Evolutionary conservation across 2,888 invertebrate genomes (phyloP).

Genomic region (Drosophila bunnanda): DNA sequence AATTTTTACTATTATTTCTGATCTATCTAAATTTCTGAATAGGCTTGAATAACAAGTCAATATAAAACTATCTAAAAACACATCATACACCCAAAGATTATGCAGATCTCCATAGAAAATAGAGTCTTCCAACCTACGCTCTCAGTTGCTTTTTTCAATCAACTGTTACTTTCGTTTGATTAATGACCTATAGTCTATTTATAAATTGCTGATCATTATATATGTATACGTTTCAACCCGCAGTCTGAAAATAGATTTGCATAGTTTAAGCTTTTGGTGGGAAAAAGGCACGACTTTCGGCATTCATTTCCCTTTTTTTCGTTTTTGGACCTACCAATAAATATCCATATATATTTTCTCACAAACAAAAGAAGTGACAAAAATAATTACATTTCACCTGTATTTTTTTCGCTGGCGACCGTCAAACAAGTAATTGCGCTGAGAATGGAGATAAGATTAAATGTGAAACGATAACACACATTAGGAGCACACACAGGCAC

Average conservation of each 20-base stretch:
- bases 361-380: slow-evolving; percentile 5
- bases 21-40: background rate
- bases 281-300: slow-evolving; percentile 13
- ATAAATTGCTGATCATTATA: slow-evolving; percentile 20
- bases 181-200: slow-evolving; percentile 28
- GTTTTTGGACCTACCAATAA: slow-evolving; percentile 2
- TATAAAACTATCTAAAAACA: too few relatives aligned
- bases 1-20: background rate
- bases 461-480: slow-evolving; percentile 51
- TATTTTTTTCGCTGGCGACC: slow-evolving; percentile 7
- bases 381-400: slow-evolving; percentile 25
- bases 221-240: background rate
- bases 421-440: slow-evolving; percentile 49
- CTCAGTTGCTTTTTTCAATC: background rate
- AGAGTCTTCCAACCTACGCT: background rate
- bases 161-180: slow-evolving; percentile 29
- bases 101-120: background rate
- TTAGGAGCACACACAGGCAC: slow-evolving; percentile 32
- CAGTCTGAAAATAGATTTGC: slow-evolving; percentile 26
- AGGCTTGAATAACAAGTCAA: too few relatives aligned
- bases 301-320: background rate
- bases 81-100: background rate
- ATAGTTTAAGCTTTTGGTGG: slow-evolving; percentile 18
- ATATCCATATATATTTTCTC: slow-evolving; percentile 18
- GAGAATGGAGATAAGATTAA: slow-evolving; percentile 65